Base-by-base conservation (phyloP, 2,797 vertebrate genomes). In the Monodelphis domestica region DNA sequence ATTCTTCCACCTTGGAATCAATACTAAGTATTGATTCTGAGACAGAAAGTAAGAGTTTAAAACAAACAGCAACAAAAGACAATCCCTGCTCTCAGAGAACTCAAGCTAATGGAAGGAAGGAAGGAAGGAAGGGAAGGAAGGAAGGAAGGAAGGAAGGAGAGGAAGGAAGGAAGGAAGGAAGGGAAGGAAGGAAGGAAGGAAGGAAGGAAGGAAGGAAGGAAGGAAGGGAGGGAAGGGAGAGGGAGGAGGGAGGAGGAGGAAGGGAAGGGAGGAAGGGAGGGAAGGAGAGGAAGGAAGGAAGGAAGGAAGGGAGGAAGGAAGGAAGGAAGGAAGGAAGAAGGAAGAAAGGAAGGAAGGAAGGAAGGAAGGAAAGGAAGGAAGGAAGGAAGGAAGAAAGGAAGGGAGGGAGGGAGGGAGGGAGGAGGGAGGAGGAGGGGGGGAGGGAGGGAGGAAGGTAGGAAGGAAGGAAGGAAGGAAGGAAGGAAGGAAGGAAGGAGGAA, bases 341-440 rank as follows among this genome's bases (percentile, higher is more conserved):
- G 2, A 11, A 12, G 78, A 12, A 51, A 53, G 91, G 45, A 38
- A 50, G 10, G 0, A 24, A 11, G 11, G 12, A 38, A 2, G 52
- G 30, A 4, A 17, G 53, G 1, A 53, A 29, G 26, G 14, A 51
- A 26, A 88, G 38, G 94, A 63, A 26, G 0, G 0, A 95, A 94
- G 87, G 17, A 89, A 93, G 51, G 54, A 94, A 96, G 87, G 97
- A 94, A 1, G 87, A 4, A 87, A 95, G 91, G 95, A 87, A 54
- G 92, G 93, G 84, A 33, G 14, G 51, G 51, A 96, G 51, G 15
- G 94, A n/a, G 91, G 63, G 70, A 45, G 84, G 93, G 14, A 53
- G 56, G 87, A 96, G 89, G 96, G 95, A 92, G 91, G 51, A 38
- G 70, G 52, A 94, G 10, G 63, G 93, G 95, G 94, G 95, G 94